Evolutionary conservation across 2,888 invertebrate species (phyloP).

Genomic region (Synergus gifuensis): DNA sequence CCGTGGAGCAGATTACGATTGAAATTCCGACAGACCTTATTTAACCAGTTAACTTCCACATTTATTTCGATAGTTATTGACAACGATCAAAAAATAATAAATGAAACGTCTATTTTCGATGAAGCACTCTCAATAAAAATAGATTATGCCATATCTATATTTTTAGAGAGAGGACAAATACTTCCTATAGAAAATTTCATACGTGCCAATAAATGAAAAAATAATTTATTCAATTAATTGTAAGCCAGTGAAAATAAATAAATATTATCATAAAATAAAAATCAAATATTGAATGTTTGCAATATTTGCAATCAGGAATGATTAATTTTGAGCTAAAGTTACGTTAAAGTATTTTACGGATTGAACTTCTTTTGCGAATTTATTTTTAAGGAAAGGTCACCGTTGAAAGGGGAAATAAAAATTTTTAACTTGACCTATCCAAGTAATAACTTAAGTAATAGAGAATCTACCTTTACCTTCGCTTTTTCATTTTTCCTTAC

Average conservation of each 20-base stretch:
- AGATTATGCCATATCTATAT: neutral
- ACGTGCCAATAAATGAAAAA: neutral
- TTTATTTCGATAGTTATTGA: neutral
- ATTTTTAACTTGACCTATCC: neutral
- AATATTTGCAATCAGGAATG: neutral
- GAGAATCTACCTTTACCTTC: neutral
- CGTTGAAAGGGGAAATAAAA: neutral
- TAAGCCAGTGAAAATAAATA: neutral
- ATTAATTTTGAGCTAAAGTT: neutral
- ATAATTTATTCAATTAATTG: neutral
- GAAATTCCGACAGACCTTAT: constrained; percentile 9
- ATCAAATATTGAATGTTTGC: neutral
- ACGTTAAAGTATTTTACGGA: neutral
- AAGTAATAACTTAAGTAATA: neutral
- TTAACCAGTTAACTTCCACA: constrained; percentile 3
- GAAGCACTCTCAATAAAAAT: neutral
- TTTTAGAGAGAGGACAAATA: neutral
- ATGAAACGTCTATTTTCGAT: neutral
- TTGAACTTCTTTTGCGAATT: neutral
- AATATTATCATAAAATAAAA: too few species aligned
- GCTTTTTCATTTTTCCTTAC: neutral
- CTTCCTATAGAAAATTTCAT: neutral
- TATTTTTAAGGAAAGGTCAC: neutral
- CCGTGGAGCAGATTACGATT: neutral
- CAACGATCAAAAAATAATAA: neutral